phyloP scores from a whole-genome alignment of 1,140 invertebrate species.

The Bicyclus anynana region DNA sequence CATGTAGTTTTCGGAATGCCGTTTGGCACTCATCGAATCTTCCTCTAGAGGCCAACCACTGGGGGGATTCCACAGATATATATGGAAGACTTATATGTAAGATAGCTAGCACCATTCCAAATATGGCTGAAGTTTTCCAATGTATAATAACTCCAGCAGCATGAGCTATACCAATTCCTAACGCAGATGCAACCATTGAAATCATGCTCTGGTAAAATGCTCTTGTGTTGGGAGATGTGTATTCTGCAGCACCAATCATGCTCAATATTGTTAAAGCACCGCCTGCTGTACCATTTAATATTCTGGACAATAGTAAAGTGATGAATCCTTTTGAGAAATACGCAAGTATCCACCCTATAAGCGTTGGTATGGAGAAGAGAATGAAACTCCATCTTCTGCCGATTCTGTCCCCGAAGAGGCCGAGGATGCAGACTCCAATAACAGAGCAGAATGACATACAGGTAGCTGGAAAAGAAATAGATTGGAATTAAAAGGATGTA shows the following conservation, averaged over 20 bases:
- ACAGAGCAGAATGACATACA: background rate
- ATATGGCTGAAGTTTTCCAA: background rate
- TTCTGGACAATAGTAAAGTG: background rate
- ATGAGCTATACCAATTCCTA: background rate
- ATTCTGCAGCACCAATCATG: background rate
- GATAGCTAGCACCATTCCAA: background rate
- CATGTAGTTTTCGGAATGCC: background rate
- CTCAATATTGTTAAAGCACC: background rate
- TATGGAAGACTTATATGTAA: background rate
- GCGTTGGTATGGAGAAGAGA: background rate
- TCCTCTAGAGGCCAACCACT: background rate
- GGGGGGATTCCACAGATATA: background rate
- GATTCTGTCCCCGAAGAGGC: background rate
- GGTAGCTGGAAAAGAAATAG: background rate
- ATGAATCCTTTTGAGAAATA: background rate
- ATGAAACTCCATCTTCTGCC: background rate
- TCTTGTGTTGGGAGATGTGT: background rate
- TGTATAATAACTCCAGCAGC: background rate
- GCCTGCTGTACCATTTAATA: background rate
- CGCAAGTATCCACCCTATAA: background rate
- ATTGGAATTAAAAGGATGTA: too few species aligned
- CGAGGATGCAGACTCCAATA: background rate
- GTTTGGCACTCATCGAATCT: background rate
- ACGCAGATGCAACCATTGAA: background rate
- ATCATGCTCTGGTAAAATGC: background rate